phyloP scores from a whole-genome alignment of 2,888 invertebrate species.

The Limnephilus lunatus region DNA sequence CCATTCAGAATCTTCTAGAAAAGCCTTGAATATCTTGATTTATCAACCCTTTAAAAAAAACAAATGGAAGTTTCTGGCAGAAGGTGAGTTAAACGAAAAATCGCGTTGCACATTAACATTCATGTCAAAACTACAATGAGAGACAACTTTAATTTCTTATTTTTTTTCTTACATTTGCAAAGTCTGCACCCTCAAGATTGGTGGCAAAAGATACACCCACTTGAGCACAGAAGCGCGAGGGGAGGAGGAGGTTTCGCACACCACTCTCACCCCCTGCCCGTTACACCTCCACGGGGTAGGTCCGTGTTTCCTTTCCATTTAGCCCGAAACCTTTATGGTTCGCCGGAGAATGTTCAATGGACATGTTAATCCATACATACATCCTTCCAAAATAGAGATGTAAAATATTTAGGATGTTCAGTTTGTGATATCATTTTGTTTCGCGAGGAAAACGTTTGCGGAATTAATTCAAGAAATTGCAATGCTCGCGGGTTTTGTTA shows the following conservation, averaged over 20 bases:
- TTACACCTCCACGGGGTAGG: conserved; percentile 12
- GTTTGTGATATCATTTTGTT: background rate
- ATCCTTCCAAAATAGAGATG: conserved; percentile 50
- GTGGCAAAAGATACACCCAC: background rate
- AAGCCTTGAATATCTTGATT: too few relatives aligned
- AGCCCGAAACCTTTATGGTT: conserved; percentile 49
- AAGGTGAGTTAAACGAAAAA: too few relatives aligned
- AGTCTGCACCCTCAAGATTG: background rate
- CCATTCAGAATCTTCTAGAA: too few relatives aligned
- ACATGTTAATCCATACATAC: conserved; percentile 50
- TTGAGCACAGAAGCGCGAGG: background rate
- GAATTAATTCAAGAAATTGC: background rate
- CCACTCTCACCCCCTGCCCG: background rate
- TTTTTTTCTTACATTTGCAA: background rate
- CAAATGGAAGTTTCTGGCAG: too few relatives aligned
- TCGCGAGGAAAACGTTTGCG: too few relatives aligned
- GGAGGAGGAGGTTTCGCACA: background rate
- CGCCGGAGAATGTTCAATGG: conserved; percentile 48
- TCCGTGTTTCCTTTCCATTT: conserved; percentile 51
- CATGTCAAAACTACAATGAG: too few relatives aligned
- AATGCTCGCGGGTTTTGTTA: background rate
- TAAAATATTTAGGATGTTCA: conserved; percentile 23
- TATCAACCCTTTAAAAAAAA: too few relatives aligned
- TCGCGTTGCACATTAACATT: too few relatives aligned
- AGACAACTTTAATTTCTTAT: too few relatives aligned